Conservation (phyloP, 1,140 invertebrate species). For the Neodiprion pinetum region DNA sequence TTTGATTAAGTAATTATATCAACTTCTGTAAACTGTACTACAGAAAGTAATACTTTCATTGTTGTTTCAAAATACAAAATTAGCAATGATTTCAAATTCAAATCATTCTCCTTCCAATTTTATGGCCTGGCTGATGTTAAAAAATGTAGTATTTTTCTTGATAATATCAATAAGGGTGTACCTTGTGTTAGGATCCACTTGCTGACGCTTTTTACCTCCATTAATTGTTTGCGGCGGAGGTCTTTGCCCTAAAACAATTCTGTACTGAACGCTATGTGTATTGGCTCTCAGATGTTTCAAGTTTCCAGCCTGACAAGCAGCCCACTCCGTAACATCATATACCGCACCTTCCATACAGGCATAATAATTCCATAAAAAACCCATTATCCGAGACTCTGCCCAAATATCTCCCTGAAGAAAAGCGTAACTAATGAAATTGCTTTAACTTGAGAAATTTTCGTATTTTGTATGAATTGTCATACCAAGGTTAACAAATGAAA, state of each 20-base stretch:
- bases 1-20: constrained; percentile 21
- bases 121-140: constrained; percentile 3
- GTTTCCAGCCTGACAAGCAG: constrained; percentile 87
- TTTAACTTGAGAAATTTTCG: background rate
- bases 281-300: constrained; percentile 83
- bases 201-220: constrained; percentile 49
- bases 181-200: constrained; percentile 50
- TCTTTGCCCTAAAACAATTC: constrained; percentile 82
- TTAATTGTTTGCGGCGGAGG: constrained; percentile 57
- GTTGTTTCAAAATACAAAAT: constrained; percentile 26
- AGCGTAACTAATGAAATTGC: constrained; percentile 15
- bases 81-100: constrained; percentile 10
- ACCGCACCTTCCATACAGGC: constrained; percentile 95
- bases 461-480: constrained; percentile 25
- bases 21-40: constrained; percentile 13
- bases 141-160: constrained; percentile 1
- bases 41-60: constrained; percentile 18
- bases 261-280: constrained; percentile 90
- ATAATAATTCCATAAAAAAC: constrained; percentile 91
- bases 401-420: constrained; percentile 87
- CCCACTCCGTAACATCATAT: constrained; percentile 96
- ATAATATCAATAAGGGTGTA: constrained; percentile 24
- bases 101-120: constrained; percentile 14
- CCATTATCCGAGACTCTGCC: constrained; percentile 89
- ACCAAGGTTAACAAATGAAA: background rate